These are phyloP conservation scores for Helleia helle DNA, from an alignment of 2,888 invertebrate species.

Conservation along the genomic window DNA sequence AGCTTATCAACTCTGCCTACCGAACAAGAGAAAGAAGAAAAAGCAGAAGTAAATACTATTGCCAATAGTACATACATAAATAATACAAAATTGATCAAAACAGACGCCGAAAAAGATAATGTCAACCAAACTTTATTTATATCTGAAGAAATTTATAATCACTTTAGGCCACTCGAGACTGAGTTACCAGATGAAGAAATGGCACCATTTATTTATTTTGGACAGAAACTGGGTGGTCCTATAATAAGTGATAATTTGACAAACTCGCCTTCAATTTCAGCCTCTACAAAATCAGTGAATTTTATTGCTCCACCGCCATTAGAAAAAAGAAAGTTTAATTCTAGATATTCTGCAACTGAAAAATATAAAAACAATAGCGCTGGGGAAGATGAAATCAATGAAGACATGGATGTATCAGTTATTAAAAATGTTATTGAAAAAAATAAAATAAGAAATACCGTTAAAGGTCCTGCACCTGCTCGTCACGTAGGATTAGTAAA, in stretches of 20 bases:
- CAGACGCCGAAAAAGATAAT: slow-evolving; percentile 52
- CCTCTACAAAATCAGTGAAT: slow-evolving; percentile 66
- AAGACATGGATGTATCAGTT: slow-evolving; percentile 77
- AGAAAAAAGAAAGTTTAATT: slow-evolving; percentile 60
- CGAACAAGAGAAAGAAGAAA: slow-evolving; percentile 36
- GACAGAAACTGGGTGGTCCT: slow-evolving; percentile 73
- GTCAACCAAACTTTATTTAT: slow-evolving; percentile 72
- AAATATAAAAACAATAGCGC: slow-evolving; percentile 63
- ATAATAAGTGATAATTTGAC: slow-evolving; percentile 57
- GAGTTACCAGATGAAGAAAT: slow-evolving; percentile 78
- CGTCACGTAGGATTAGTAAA: slow-evolving; percentile 59
- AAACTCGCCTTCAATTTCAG: slow-evolving; percentile 56
- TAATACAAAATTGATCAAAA: slow-evolving; percentile 38
- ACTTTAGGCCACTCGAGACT: slow-evolving; percentile 76
- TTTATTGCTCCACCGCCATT: slow-evolving; percentile 50
- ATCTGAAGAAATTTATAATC: slow-evolving; percentile 77
- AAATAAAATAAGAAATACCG: slow-evolving; percentile 66
- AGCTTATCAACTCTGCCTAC: slow-evolving; percentile 26
- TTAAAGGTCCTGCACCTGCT: slow-evolving; percentile 66
- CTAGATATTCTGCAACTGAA: slow-evolving; percentile 61
- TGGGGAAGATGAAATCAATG: slow-evolving; percentile 71
- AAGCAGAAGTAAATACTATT: slow-evolving; percentile 41
- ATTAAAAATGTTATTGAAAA: slow-evolving; percentile 68
- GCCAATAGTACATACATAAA: slow-evolving; percentile 49
- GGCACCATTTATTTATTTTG: slow-evolving; percentile 81